Percentiles rank a stretch among this genome's conserved stretches.
Evolutionary conservation across 2,888 invertebrate genomes (phyloP).

Genomic region (Brenthis ino): DNA sequence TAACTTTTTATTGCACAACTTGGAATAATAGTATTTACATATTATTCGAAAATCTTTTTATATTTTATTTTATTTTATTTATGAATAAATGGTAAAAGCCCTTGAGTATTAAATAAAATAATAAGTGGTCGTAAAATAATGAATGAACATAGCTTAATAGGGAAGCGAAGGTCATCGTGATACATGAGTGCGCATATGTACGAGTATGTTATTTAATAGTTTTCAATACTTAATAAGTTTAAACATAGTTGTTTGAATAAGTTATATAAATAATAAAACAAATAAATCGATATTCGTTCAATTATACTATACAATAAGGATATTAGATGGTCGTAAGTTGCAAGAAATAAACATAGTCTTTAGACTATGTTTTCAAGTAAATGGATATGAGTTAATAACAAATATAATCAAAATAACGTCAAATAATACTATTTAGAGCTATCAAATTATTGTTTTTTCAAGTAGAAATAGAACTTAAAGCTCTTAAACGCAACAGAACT

Average conservation of each 20-base stretch:
- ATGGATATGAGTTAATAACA: too few relatives aligned
- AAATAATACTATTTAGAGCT: too few relatives aligned
- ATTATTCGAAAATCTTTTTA: constrained; percentile 10
- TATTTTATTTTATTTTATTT: constrained; percentile 3
- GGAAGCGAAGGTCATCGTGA: constrained; percentile 32
- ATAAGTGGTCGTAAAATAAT: constrained; percentile 38
- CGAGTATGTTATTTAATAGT: constrained; percentile 8
- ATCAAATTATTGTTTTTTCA: too few relatives aligned
- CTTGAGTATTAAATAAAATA: constrained; percentile 31
- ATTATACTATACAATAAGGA: too few relatives aligned
- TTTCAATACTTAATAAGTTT: constrained; percentile 2
- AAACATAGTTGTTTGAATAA: background rate
- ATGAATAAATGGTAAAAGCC: constrained; percentile 21
- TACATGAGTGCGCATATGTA: constrained; percentile 28
- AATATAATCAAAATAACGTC: too few relatives aligned
- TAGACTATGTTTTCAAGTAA: too few relatives aligned
- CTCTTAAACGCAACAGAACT: too few relatives aligned
- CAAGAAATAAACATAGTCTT: too few relatives aligned
- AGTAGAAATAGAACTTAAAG: too few relatives aligned
- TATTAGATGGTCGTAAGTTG: too few relatives aligned
- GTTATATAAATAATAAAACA: background rate
- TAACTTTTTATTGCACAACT: constrained; percentile 9
- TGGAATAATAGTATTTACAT: constrained; percentile 7
- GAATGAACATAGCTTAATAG: constrained; percentile 38
- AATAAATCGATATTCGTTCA: too few relatives aligned